phyloP scores from a whole-genome alignment of 2,113 vertebrate genomes.

The Xenopus laevis region DNA sequence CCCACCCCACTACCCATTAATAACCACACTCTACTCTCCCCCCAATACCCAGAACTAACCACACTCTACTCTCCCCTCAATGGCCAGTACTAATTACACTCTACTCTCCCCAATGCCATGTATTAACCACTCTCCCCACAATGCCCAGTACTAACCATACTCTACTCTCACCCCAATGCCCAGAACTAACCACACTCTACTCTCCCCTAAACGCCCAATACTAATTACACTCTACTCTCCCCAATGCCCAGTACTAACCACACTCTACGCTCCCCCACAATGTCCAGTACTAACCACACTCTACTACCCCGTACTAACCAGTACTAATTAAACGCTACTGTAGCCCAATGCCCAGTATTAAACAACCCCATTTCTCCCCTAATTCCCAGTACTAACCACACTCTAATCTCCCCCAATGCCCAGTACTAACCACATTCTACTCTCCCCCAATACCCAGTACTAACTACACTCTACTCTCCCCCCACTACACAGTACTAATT shows the following conservation, averaged over 20 bases:
- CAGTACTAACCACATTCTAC: background rate
- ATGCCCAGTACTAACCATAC: background rate
- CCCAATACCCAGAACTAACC: background rate
- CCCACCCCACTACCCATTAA: background rate
- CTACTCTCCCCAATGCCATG: background rate
- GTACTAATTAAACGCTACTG: background rate
- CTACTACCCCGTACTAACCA: background rate
- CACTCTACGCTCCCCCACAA: background rate
- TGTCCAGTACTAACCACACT: fast-evolving
- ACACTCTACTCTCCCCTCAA: no score
- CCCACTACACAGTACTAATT: background rate
- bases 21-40: background rate
- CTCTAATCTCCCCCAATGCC: background rate
- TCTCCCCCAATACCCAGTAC: background rate
- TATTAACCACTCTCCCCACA: background rate
- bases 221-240: background rate
- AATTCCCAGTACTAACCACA: background rate
- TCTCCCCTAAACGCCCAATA: background rate
- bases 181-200: fast-evolving
- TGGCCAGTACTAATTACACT: no score
- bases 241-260: background rate
- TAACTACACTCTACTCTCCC: no score
- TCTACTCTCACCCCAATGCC: background rate
- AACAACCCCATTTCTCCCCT: no score
- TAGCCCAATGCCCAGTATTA: background rate